Percentiles rank a stretch among this genome's conserved stretches.
These are phyloP conservation scores for Struthio camelus DNA, from an alignment of 2,113 vertebrate genomes.

Conservation along the genomic window DNA sequence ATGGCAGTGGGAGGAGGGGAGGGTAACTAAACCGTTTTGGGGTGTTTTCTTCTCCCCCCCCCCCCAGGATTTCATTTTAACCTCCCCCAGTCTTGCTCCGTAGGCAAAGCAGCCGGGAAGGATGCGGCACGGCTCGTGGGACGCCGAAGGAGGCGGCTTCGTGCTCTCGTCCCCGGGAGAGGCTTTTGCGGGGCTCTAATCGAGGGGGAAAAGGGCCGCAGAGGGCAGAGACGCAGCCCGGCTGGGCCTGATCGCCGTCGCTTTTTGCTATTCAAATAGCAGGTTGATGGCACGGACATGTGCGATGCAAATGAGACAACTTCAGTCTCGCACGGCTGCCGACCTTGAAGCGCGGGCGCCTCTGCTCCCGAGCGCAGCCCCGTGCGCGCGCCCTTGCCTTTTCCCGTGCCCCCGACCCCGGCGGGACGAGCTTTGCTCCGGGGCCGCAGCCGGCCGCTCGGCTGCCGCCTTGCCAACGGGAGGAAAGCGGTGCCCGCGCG, in stretches of 20 bases:
- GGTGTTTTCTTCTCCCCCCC: rapidly evolving
- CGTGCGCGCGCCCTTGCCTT: neutral
- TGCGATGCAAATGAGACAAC: slow-evolving; percentile 54
- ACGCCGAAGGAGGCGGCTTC: neutral
- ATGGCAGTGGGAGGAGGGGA: neutral
- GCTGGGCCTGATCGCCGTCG: neutral
- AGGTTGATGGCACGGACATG: slow-evolving; percentile 48
- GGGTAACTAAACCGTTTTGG: neutral
- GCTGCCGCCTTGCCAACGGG: neutral
- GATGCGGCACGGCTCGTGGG: too few species aligned
- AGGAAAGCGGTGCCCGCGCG: neutral
- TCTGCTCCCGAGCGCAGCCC: neutral
- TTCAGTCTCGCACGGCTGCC: slow-evolving; percentile 26
- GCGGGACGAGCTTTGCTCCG: neutral
- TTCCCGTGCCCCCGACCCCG: neutral
- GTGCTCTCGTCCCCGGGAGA: neutral
- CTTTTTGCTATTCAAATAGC: slow-evolving; percentile 39
- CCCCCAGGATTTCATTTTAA: neutral
- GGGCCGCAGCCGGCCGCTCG: neutral
- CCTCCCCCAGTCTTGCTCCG: neutral
- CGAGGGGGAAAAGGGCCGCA: neutral
- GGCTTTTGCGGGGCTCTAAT: neutral
- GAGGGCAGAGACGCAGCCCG: neutral
- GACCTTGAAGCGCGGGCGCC: slow-evolving; percentile 59
- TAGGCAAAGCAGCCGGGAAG: neutral